Base-by-base conservation (phyloP, 2,888 invertebrate genomes). In the Pachycephus smyrnensis region DNA sequence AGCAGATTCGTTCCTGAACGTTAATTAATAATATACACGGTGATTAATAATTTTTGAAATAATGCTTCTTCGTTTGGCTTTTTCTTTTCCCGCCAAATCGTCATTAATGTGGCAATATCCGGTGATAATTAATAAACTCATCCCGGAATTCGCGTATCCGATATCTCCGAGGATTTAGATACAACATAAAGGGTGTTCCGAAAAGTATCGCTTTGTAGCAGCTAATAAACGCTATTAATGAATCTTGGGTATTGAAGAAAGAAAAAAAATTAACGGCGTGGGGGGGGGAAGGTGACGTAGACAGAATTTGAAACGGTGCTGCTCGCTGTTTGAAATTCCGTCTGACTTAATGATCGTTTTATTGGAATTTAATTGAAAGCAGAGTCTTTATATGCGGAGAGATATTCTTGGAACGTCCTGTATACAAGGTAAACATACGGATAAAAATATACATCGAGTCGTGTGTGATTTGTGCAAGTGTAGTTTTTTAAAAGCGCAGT, bases 401-500 rank as follows among this genome's bases (percentile, higher is more conserved):
- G 55, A 55, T 55, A 55, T 55, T 55, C 55, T 55, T 55, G 55
- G 23, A 55, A 55, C 55, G 55, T 23, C 55, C 55, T 55, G 55
- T 55, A 55, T 23, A 55, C 23, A 23, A 55, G 55, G 55, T 55
- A 55, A 55, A 55, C 55, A 55, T 55, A 55, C 23, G 55, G 23
- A 55, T 23, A 55, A 9, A 55, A 23, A 71, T 71, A 71, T 71
- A 71, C 31, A 71, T 71, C 31, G 31, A 71, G 71, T 71, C 31
- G 32, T 31, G 71, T 71, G 79, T 77, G 76, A 79, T 80, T 69
- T 69, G 36, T 15, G 35, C 75, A n/a, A 68, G 11, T 75, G 32
- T 75, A 82, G 37, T 80, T 82, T 82, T 81, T 82, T 81, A 82
- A 79, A 78, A 80, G 77, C 78, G 40, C 79, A 80, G 79, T 81